Evolutionary conservation across 2,888 invertebrate species (phyloP).

Genomic region (Parnassius smintheus): DNA sequence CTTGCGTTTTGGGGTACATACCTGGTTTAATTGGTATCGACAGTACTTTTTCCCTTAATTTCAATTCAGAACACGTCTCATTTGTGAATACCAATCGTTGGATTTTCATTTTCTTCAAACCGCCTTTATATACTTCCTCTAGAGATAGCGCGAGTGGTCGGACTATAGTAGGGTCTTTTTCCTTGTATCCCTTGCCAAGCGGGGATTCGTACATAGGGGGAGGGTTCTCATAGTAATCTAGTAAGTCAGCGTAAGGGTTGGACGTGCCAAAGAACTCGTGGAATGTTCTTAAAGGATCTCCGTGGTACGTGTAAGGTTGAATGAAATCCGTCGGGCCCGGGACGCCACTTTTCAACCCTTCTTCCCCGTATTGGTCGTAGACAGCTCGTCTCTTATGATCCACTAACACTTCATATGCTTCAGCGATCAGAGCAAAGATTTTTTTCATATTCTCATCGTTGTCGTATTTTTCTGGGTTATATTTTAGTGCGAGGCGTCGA

Average conservation of each 20-base stretch:
- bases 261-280: constrained; percentile 90
- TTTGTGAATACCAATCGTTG: constrained; percentile 85
- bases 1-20: constrained; percentile 85
- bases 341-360: constrained; percentile 90
- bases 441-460: constrained; percentile 69
- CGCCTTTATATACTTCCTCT: constrained; percentile 85
- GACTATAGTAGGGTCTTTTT: constrained; percentile 77
- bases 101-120: constrained; percentile 92
- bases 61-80: constrained; percentile 82
- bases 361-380: constrained; percentile 95
- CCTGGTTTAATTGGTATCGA: constrained; percentile 89
- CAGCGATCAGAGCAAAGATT: constrained; percentile 84
- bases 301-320: constrained; percentile 90
- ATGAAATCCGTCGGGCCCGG: constrained; percentile 84
- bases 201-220: constrained; percentile 83
- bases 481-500: constrained; percentile 78
- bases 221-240: constrained; percentile 84
- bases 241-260: constrained; percentile 90
- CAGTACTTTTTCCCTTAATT: constrained; percentile 86
- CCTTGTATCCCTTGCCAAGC: constrained; percentile 82
- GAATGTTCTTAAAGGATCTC: constrained; percentile 87
- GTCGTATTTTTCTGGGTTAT: constrained; percentile 80
- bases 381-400: constrained; percentile 86
- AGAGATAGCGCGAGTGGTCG: constrained; percentile 74
- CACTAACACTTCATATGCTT: constrained; percentile 90